Evolutionary conservation across 2,888 invertebrate genomes (phyloP).

Genomic region (Synergus itoensis): DNA sequence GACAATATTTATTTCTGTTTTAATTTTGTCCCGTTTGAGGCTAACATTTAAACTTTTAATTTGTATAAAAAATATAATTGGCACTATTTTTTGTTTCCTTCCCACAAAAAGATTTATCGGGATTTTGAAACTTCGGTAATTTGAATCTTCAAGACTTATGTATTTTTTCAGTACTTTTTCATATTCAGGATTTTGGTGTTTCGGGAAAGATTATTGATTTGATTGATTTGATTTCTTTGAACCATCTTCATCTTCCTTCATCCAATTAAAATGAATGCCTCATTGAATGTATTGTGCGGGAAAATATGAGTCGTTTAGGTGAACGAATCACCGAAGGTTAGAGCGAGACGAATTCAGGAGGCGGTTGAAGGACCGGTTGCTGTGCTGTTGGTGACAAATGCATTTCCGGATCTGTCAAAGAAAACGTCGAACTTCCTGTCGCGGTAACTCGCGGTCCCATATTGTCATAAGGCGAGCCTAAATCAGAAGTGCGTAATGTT

Average conservation of each 20-base stretch:
- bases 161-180: too few relatives aligned
- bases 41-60: neutral
- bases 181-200: too few relatives aligned
- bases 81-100: neutral
- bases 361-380: conserved; percentile 80
- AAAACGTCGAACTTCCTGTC: conserved; percentile 92
- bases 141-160: too few relatives aligned
- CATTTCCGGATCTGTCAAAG: conserved; percentile 84
- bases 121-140: too few relatives aligned
- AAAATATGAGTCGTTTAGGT: conserved; percentile 17
- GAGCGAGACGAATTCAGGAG: conserved; percentile 81
- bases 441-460: conserved; percentile 94
- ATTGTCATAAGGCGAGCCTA: conserved; percentile 90
- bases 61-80: neutral
- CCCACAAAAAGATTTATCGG: neutral
- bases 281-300: conserved; percentile 32
- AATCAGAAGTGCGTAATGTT: conserved; percentile 74
- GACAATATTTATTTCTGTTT: neutral
- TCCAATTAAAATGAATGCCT: conserved; percentile 10
- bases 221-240: too few relatives aligned
- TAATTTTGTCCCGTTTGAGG: neutral
- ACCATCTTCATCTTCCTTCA: neutral
- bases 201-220: too few relatives aligned
- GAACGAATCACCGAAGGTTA: conserved; percentile 64
- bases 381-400: conserved; percentile 77